Conservation (phyloP, 2,888 invertebrate species). For the Diarsia dahlii region DNA sequence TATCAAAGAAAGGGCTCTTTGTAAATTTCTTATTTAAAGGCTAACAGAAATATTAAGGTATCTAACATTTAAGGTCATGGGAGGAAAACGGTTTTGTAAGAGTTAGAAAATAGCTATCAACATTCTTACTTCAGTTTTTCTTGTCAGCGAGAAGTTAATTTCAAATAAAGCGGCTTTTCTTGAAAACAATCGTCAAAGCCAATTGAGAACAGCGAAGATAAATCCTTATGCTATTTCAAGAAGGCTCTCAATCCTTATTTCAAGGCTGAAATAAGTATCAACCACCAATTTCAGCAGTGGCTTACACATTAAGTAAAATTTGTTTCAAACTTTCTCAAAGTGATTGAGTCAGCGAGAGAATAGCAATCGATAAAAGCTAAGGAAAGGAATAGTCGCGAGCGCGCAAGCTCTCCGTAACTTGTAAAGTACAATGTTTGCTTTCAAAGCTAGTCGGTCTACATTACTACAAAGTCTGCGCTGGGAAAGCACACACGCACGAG, state of each 20-base stretch:
- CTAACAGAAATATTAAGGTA: not conserved
- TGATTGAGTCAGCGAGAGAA: conserved; percentile 41
- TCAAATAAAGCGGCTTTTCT: not conserved
- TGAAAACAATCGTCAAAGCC: not conserved
- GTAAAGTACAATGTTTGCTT: conserved; percentile 50
- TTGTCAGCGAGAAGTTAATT: not conserved
- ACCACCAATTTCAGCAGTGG: conserved; percentile 5
- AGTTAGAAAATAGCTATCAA: not conserved
- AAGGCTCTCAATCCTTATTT: not conserved
- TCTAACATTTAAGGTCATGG: not conserved
- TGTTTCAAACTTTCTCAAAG: conserved; percentile 30
- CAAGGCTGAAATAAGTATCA: conserved; percentile 4
- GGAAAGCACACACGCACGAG: conserved; percentile 2
- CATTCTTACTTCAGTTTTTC: not conserved
- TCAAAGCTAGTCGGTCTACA: conserved; percentile 21
- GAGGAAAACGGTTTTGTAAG: not conserved
- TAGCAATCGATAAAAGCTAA: conserved; percentile 48
- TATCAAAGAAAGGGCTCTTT: not conserved
- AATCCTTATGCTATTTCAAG: not conserved
- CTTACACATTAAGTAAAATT: conserved; percentile 10
- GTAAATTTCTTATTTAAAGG: not conserved
- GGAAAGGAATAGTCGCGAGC: conserved; percentile 52
- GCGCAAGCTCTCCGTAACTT: conserved; percentile 59
- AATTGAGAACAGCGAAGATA: not conserved
- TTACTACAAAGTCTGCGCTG: conserved; percentile 5